Evolutionary conservation across 2,113 vertebrate species (phyloP).

Genomic region (Mormoops blainvillei): DNA sequence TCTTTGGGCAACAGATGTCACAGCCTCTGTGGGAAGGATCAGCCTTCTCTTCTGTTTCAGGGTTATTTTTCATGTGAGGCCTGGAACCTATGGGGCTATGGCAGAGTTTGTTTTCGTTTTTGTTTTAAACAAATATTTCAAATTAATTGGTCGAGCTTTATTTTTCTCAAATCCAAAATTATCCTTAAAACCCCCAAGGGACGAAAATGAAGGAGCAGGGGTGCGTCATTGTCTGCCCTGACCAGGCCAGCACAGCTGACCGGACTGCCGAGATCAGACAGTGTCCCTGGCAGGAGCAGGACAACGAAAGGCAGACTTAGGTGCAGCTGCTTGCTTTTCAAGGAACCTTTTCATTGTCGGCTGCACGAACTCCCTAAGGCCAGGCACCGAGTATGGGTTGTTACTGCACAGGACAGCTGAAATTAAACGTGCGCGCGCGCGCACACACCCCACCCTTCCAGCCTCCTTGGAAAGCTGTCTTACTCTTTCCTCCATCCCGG

Average conservation of each 20-base stretch:
- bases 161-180: neutral
- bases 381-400: neutral
- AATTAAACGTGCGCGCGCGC: neutral
- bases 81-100: neutral
- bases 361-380: neutral
- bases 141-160: neutral
- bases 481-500: neutral
- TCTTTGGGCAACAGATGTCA: neutral
- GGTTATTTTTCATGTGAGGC: neutral
- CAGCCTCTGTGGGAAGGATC: neutral
- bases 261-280: neutral
- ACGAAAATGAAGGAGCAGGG: neutral
- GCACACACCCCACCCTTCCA: too few relatives aligned
- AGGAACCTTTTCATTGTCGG: neutral
- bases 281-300: neutral
- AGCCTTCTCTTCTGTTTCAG: neutral
- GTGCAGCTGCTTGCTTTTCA: neutral
- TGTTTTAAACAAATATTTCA: neutral
- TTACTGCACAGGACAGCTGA: neutral
- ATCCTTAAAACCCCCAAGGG: neutral
- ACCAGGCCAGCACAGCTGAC: too few relatives aligned
- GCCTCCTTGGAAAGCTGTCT: too few relatives aligned
- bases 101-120: neutral
- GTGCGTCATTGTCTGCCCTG: too few relatives aligned
- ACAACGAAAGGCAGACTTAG: neutral